These are phyloP conservation scores for Diloba caeruleocephala DNA, from an alignment of 2,888 invertebrate genomes.

Conservation along the genomic window DNA sequence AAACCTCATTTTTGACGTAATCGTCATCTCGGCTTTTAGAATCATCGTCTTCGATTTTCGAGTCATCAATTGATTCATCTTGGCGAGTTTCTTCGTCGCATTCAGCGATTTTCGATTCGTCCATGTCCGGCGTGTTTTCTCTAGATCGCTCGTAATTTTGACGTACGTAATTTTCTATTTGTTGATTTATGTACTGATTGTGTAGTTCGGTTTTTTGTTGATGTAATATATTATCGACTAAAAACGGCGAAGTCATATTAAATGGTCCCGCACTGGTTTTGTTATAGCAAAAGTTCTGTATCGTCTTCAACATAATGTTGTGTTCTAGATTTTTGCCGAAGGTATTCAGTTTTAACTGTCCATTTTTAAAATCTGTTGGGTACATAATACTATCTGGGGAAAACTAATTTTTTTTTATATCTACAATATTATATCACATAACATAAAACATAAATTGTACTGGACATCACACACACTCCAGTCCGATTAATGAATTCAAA, in stretches of 20 bases:
- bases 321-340: constrained; percentile 76
- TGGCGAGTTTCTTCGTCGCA: constrained; percentile 68
- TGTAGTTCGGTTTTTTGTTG: constrained; percentile 87
- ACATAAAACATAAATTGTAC: constrained; percentile 37
- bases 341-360: constrained; percentile 79
- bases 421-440: constrained; percentile 31
- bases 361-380: constrained; percentile 83
- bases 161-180: constrained; percentile 80
- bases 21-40: constrained; percentile 76
- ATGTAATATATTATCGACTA: constrained; percentile 90
- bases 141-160: constrained; percentile 73
- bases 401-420: constrained; percentile 31
- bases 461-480: constrained; percentile 43
- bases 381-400: constrained; percentile 78
- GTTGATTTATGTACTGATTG: constrained; percentile 88
- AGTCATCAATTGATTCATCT: constrained; percentile 71
- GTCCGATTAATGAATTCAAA: constrained; percentile 44
- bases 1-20: constrained; percentile 75
- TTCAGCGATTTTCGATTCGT: constrained; percentile 70
- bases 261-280: constrained; percentile 73
- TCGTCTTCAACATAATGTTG: constrained; percentile 86
- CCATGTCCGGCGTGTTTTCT: constrained; percentile 79
- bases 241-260: constrained; percentile 90
- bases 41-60: constrained; percentile 66
- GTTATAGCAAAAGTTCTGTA: constrained; percentile 81